A percentile compares a stretch with the other conserved stretches of the same genome.
These are phyloP conservation scores for Lochmaea crataegi DNA, from an alignment of 2,888 invertebrate genomes.

Conservation along the genomic window DNA sequence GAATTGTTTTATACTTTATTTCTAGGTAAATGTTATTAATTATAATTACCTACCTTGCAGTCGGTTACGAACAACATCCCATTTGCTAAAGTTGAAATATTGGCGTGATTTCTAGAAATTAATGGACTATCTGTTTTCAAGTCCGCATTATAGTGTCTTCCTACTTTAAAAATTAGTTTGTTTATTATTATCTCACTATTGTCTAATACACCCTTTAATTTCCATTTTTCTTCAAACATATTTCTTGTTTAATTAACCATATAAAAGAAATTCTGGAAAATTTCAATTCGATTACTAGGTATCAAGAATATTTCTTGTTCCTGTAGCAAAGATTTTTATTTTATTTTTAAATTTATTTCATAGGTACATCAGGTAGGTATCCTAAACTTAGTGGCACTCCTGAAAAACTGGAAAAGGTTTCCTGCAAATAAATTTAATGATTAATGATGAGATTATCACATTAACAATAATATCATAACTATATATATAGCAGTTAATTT, in stretches of 20 bases:
- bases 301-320: too few species aligned
- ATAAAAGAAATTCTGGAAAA: neutral
- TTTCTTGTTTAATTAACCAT: constrained; percentile 5
- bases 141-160: constrained; percentile 37
- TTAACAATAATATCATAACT: too few species aligned
- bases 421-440: too few species aligned
- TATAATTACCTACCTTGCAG: constrained; percentile 34
- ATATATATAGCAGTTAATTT: too few species aligned
- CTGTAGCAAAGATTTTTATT: too few species aligned
- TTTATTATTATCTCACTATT: constrained; percentile 23
- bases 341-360: too few species aligned
- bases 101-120: constrained; percentile 43
- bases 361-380: too few species aligned
- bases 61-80: constrained; percentile 37
- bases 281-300: too few species aligned
- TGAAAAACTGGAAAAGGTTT: too few species aligned
- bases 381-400: too few species aligned
- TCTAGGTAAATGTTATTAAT: neutral
- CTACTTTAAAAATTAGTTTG: constrained; percentile 38
- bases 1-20: neutral
- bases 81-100: constrained; percentile 32
- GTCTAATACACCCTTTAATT: constrained; percentile 30
- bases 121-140: constrained; percentile 32
- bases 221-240: constrained; percentile 36
- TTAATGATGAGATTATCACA: too few species aligned